A percentile compares a stretch with the other conserved stretches of the same genome.
These are phyloP conservation scores for Choristoneura fumiferana DNA, from an alignment of 1,140 invertebrate species.

Conservation along the genomic window DNA sequence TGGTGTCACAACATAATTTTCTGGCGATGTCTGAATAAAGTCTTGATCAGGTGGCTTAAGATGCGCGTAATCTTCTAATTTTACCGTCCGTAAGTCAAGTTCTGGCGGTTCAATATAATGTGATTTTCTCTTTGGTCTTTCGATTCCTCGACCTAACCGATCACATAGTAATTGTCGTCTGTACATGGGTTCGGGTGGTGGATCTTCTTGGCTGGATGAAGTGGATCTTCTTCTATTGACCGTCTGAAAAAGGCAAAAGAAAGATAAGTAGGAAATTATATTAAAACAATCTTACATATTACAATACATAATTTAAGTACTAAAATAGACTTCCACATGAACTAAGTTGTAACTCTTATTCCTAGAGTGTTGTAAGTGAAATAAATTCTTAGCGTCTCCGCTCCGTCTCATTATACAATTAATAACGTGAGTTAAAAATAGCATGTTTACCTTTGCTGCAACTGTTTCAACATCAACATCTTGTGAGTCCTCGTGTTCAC, in stretches of 20 bases:
- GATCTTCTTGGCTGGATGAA: conserved; percentile 75
- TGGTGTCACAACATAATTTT: conserved; percentile 90
- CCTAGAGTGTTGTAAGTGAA: too few species aligned
- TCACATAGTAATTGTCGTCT: conserved; percentile 71
- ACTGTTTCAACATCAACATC: conserved; percentile 75
- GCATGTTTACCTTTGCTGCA: conserved; percentile 66
- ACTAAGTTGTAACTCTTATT: too few species aligned
- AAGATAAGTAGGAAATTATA: background rate
- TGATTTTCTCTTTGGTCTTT: conserved; percentile 82
- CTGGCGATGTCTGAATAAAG: conserved; percentile 82
- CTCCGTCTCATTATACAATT: too few species aligned
- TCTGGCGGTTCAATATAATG: conserved; percentile 82
- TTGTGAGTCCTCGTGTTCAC: conserved; percentile 72
- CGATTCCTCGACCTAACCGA: conserved; percentile 78
- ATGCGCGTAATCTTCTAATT: conserved; percentile 80
- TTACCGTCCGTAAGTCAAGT: conserved; percentile 77
- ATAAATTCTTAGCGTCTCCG: too few species aligned
- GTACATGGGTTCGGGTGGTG: conserved; percentile 67
- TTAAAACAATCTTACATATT: background rate
- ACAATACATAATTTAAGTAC: too few species aligned
- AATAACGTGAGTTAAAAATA: conserved; percentile 10
- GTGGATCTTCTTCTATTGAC: conserved; percentile 71
- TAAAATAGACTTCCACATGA: too few species aligned
- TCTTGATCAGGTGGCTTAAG: conserved; percentile 82
- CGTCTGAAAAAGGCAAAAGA: conserved; percentile 48